Base-by-base conservation (phyloP, 1,140 invertebrate genomes). In the Notospermus geniculatus region DNA sequence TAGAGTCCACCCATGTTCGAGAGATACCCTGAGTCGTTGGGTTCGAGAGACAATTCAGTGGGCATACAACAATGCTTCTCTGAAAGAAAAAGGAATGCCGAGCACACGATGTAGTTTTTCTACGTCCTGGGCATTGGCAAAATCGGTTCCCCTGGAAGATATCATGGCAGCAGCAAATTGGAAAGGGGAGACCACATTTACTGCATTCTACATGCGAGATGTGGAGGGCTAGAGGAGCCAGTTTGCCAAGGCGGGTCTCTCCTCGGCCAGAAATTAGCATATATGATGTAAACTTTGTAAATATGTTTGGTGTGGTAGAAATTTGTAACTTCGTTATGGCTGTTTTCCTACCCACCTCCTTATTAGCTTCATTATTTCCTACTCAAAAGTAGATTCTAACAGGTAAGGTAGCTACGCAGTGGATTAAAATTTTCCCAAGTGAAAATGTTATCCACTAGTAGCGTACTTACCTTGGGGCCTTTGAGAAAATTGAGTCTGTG, bases 41-140 rank as follows among this genome's bases (percentile, higher is more conserved):
- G 57, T 62, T 15, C 54, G 55, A 25, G 22, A 2, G 29, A 7
- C 23, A 2, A 0, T 62, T 11, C 23, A 43, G 15, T 57, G 30
- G 25, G 43, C 27, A 28, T 57, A 62, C 50, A 30, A 50, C 2
- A 28, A 43, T 11, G 11, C 41, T 15, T n/a, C 17, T 4, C 23
- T 29, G 22, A 22, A 30, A 23, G 27, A 56, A 11, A 1, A 36
- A 36, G 27, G n/a, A 11, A 11, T 19, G 39, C 4, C 11, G 60
- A 29, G 54, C 60, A 11, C 54, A 62, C 50, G 60, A 62, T 52
- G 45, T 29, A 36, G 43, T 2, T n/a, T 57, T 2, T 62, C 54
- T 4, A 50, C 54, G 13, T 62, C 60, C n/a, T 57, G 60, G 60
- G 60, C 60, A 23, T 23, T 62, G 2, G 54, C 54, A 50, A 36